These are phyloP conservation scores for Copidosoma aretas DNA, from an alignment of 2,888 invertebrate genomes.

Conservation along the genomic window DNA sequence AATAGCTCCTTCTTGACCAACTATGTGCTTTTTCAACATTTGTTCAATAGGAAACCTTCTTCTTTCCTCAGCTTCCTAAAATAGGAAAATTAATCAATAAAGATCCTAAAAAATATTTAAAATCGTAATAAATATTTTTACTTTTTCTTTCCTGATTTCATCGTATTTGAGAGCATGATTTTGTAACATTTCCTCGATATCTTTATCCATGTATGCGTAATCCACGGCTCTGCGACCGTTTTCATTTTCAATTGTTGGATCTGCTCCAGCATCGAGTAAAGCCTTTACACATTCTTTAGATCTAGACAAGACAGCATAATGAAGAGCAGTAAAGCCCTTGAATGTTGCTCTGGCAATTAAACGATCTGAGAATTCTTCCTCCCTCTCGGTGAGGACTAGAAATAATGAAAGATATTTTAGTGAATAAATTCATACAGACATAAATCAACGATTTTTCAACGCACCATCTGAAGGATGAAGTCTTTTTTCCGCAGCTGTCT, in stretches of 20 bases:
- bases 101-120: conserved; percentile 15
- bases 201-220: conserved; percentile 71
- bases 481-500: conserved; percentile 71
- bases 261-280: conserved; percentile 76
- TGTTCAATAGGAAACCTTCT: conserved; percentile 83
- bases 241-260: conserved; percentile 78
- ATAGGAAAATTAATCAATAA: conserved; percentile 4
- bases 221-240: conserved; percentile 78
- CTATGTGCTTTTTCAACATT: conserved; percentile 79
- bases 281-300: conserved; percentile 69
- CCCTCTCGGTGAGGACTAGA: conserved; percentile 71
- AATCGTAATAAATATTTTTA: conserved; percentile 28
- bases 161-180: conserved; percentile 64
- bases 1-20: conserved; percentile 86
- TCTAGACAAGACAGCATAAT: conserved; percentile 85
- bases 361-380: conserved; percentile 81
- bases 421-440: conserved; percentile 15
- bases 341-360: conserved; percentile 78
- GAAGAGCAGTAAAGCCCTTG: conserved; percentile 84
- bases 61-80: conserved; percentile 77
- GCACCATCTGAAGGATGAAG: conserved; percentile 77
- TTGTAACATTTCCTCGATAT: conserved; percentile 70
- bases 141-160: conserved; percentile 56
- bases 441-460: conserved; percentile 23
- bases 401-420: conserved; percentile 9